A percentile compares a stretch with the other conserved stretches of the same genome.
Conservation (phyloP, 2,113 vertebrate genomes). For the Lophochroa leadbeateri region DNA sequence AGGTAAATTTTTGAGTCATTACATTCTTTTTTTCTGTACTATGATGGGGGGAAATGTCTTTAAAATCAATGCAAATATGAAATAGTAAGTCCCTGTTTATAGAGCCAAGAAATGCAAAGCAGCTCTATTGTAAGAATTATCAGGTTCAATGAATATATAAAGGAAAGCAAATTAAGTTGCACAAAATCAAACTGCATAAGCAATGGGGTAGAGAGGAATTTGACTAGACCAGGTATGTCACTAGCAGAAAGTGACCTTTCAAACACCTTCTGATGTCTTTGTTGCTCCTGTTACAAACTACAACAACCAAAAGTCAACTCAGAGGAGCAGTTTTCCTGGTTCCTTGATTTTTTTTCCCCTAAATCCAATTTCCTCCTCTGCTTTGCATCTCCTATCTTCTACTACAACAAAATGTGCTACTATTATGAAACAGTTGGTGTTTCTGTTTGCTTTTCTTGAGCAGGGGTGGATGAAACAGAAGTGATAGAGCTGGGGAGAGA, state of each 20-base stretch:
- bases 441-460: background rate
- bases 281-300: background rate
- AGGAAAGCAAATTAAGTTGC: background rate
- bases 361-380: background rate
- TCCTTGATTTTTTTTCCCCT: background rate
- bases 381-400: background rate
- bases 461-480: background rate
- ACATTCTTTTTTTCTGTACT: background rate
- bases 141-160: background rate
- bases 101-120: background rate
- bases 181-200: background rate
- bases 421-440: background rate
- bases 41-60: background rate
- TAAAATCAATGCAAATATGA: background rate
- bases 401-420: background rate
- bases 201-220: background rate
- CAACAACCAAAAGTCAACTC: background rate
- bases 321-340: background rate
- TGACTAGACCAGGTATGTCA: background rate
- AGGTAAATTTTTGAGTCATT: background rate
- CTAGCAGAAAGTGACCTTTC: background rate
- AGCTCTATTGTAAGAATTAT: background rate
- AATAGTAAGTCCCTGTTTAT: background rate
- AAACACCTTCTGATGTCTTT: background rate
- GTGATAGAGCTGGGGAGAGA: background rate